Conservation (phyloP, 2,888 invertebrate genomes). For the Xanthorhoe designata region DNA sequence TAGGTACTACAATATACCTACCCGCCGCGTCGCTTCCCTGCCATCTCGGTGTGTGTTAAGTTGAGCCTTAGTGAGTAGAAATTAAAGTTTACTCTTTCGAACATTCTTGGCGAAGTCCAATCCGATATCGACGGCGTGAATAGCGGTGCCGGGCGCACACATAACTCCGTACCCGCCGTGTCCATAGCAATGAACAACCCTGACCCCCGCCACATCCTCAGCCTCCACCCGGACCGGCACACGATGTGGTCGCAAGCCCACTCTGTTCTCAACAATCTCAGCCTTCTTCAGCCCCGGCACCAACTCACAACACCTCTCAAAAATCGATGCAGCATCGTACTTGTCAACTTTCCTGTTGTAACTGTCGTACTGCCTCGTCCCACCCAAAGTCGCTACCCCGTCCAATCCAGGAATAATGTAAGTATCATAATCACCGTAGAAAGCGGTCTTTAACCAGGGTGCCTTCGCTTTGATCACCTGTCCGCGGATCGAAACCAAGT, state of each 20-base stretch:
- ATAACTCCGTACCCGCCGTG: conserved; percentile 98
- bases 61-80: background rate
- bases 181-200: conserved; percentile 96
- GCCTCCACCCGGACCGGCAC: conserved; percentile 89
- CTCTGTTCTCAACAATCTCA: conserved; percentile 87
- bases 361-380: conserved; percentile 93
- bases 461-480: conserved; percentile 93
- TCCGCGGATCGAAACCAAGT: conserved; percentile 92
- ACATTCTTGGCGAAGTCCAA: conserved; percentile 79
- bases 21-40: no score
- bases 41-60: no score
- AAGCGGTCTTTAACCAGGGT: conserved; percentile 95
- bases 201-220: conserved; percentile 82
- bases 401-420: conserved; percentile 93
- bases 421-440: conserved; percentile 94
- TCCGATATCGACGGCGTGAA: conserved; percentile 90
- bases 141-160: conserved; percentile 94
- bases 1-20: background rate
- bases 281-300: conserved; percentile 88
- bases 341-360: conserved; percentile 88
- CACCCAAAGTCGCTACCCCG: conserved; percentile 92
- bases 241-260: conserved; percentile 94
- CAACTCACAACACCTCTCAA: conserved; percentile 91
- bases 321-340: conserved; percentile 91
- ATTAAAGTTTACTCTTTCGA: conserved; percentile 66